These are phyloP conservation scores for Polietes domitor DNA, from an alignment of 2,888 invertebrate species.

Conservation along the genomic window DNA sequence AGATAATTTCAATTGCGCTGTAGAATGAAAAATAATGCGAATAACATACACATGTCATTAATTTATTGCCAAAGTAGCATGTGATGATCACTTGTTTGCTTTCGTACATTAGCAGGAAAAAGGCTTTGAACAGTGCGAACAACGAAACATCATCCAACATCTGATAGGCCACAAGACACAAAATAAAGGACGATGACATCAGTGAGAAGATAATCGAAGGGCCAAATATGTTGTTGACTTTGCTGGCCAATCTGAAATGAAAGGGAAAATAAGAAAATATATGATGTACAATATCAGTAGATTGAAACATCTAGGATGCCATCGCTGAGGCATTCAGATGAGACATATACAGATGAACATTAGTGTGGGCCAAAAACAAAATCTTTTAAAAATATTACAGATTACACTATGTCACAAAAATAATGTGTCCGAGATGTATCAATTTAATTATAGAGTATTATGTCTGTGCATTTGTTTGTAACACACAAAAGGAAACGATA, in stretches of 20 bases:
- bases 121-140: slow-evolving; percentile 29
- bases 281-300: too few relatives aligned
- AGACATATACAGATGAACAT: background rate
- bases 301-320: background rate
- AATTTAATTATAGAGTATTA: too few relatives aligned
- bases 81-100: slow-evolving; percentile 68
- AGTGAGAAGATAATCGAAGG: slow-evolving; percentile 66
- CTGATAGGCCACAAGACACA: slow-evolving; percentile 66
- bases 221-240: slow-evolving; percentile 65
- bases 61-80: slow-evolving; percentile 67
- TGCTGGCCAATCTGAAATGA: slow-evolving; percentile 60
- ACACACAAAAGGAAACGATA: too few relatives aligned
- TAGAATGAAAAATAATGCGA: background rate
- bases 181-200: slow-evolving; percentile 66
- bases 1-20: too few relatives aligned
- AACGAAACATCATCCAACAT: slow-evolving; percentile 63
- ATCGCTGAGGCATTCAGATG: too few relatives aligned
- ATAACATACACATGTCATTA: slow-evolving; percentile 63
- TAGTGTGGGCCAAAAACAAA: too few relatives aligned
- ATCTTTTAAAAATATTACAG: too few relatives aligned
- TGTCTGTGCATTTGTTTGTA: too few relatives aligned
- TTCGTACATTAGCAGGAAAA: slow-evolving; percentile 64
- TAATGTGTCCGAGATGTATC: too few relatives aligned
- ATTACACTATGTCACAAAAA: too few relatives aligned
- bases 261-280: too few relatives aligned